Percentiles rank a stretch among this genome's conserved stretches.
Evolutionary conservation across 2,113 vertebrate genomes (phyloP).

Genomic region (Protobothrops mucrosquamatus): DNA sequence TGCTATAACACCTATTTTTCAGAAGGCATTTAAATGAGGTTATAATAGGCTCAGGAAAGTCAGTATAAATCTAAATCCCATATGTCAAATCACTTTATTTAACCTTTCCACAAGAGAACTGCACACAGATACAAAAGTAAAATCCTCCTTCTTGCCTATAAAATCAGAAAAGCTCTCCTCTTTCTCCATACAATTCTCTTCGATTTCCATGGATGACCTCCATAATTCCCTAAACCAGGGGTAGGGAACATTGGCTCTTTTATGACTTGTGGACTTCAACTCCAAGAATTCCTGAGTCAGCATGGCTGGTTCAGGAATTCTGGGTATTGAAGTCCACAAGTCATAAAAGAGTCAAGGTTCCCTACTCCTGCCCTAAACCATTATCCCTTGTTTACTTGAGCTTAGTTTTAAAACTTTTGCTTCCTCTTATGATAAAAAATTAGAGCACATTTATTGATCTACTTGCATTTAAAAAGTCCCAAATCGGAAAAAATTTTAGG

Average conservation of each 20-base stretch:
- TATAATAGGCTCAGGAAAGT: neutral
- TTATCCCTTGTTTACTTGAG: neutral
- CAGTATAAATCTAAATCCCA: neutral
- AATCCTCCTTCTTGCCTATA: neutral
- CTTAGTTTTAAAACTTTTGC: neutral
- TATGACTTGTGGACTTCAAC: too few species aligned
- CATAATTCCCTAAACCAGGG: neutral
- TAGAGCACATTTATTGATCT: neutral
- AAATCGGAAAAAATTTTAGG: neutral
- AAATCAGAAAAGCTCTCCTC: neutral
- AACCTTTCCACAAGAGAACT: neutral
- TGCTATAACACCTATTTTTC: neutral
- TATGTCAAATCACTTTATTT: neutral
- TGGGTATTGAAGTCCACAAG: too few species aligned
- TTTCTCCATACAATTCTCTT: neutral
- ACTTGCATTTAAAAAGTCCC: neutral
- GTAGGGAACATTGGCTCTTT: too few species aligned
- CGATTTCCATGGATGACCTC: neutral
- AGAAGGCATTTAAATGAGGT: neutral
- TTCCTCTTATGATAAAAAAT: neutral
- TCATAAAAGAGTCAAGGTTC: too few species aligned
- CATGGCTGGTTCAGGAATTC: too few species aligned
- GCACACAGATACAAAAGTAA: neutral
- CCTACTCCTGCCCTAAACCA: neutral
- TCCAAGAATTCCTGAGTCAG: too few species aligned